Evolutionary conservation across 2,797 vertebrate genomes (phyloP), one percentile per base, ranked within the genome.

Genomic region (Sphenopsis melanotis): DNA sequence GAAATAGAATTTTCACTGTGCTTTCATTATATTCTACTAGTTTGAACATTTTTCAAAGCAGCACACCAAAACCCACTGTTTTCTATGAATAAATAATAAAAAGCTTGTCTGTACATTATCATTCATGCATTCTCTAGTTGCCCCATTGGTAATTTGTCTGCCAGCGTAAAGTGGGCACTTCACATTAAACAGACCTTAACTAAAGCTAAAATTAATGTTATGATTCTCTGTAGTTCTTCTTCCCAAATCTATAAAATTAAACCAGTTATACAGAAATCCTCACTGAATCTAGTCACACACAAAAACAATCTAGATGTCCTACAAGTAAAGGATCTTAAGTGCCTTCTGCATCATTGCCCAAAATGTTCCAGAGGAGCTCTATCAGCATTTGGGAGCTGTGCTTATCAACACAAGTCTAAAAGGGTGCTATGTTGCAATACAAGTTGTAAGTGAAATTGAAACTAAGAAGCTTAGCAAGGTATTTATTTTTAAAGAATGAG

Each of bases 41-140:
- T 99, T 98, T 99, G 98, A 98, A 98, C 98, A 98, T 99, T 99
- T 99, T 99, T 99, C 98, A 99, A 98, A 99, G 98, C 98, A 98
- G 98, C 98, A 98, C 98, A 98, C 98, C 98, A 98, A 99, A 99
- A 98, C 98, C 98, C 98, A 98, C 98, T 98, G 98, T 99, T 99
- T 99, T 98, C 98, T 97, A 98, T 99, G 98, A 99, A 99, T 99
- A 98, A 99, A 98, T 99, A 98, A 99, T 99, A 98, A 97, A 98
- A 97, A 98, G 97, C 98, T 98, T 98, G 98, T 98, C 98, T 99
- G 98, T 98, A 98, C 98, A 98, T 98, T 98, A 98, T 98, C 98
- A 98, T 97, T 98, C 96, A 98, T 98, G 98, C 98, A 98, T 99
- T 98, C 98, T 98, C 98, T 98, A 98, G 98, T 98, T 98, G 98